Base-by-base conservation (phyloP, 1,140 invertebrate genomes). In the Orius insidiosus region DNA sequence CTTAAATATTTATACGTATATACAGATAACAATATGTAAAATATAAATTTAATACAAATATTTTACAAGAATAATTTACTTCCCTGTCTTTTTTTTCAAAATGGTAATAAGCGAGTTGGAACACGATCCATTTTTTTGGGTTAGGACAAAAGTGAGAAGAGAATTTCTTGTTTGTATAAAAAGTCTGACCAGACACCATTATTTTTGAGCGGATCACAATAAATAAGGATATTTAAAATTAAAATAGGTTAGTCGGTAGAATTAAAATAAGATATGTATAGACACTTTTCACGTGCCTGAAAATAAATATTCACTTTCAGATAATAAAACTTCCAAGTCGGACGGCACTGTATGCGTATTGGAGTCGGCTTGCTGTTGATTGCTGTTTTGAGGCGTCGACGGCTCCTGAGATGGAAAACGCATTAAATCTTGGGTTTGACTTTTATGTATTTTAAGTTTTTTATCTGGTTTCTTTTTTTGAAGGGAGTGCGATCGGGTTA, bases 311-410 rank as follows among this genome's bases (percentile, higher is more conserved):
- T 74, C 70, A 55, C 68, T 71, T 56, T 74, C 71, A 15, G 72
- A 74, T 7, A 75, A 61, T 13, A 75, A 58, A 43, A 73, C 72
- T 54, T 75, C 71, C 51, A 74, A 59, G 59, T 75, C 72, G 36
- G 71, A 74, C 47, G 72, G 72, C 56, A 75, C 70, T 48, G 71
- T 73, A 55, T 72, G 69, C 6, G 72, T 55, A 52, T 73, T 71
- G 16, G 70, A 72, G 55, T 68, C 69, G 35, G 36, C 14, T 55
- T 51, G 11, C 37, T 15, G 10, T 6, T 41, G 11, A 18, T 14
- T 41, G 33, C 39, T 47, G 47, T n/a, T 46, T 11, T 16, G 46
- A 48, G 9, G 44, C 44, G 32, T 54, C 53, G 39, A 54, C 49
- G 55, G 9, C 15, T 51, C 46, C 9, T 3, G 30, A 8, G 46